Percentiles rank a stretch among this genome's conserved stretches.
phyloP scores from a whole-genome alignment of 2,797 vertebrate genomes.

The Chromis chromis region DNA sequence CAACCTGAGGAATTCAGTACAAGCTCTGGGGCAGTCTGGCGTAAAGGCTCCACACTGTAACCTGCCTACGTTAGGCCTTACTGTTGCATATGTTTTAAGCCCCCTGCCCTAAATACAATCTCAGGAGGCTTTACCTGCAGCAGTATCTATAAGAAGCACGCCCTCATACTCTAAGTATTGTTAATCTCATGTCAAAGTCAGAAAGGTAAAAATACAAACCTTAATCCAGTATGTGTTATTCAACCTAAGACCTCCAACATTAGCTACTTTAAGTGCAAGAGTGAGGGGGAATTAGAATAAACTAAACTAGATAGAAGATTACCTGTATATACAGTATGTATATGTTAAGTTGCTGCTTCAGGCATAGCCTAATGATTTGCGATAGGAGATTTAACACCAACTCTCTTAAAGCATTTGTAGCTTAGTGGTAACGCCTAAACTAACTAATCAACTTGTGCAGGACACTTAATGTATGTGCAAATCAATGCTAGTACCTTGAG shows the following conservation, averaged over 20 bases:
- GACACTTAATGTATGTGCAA: background rate
- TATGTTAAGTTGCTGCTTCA: too few species aligned
- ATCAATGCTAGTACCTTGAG: constrained; percentile 88
- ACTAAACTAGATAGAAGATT: background rate
- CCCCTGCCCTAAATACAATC: constrained; percentile 31
- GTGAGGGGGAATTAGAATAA: background rate
- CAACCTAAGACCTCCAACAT: background rate
- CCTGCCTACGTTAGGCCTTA: background rate
- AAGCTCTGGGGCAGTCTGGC: background rate
- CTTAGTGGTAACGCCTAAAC: background rate
- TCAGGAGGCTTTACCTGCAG: constrained; percentile 18
- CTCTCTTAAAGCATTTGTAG: too few species aligned
- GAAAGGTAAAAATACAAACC: constrained; percentile 45
- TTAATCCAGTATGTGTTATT: constrained; percentile 26
- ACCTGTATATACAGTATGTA: background rate
- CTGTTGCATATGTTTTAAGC: constrained; percentile 17
- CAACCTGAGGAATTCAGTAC: background rate
- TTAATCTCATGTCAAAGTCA: constrained; percentile 42
- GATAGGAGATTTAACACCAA: too few species aligned
- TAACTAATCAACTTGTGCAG: background rate
- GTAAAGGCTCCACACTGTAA: background rate
- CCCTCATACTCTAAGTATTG: background rate
- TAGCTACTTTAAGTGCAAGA: background rate
- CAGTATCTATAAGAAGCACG: constrained; percentile 15
- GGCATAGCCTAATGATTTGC: too few species aligned